phyloP scores from a whole-genome alignment of 2,888 invertebrate species.

The Lasioglossum calceatum region DNA sequence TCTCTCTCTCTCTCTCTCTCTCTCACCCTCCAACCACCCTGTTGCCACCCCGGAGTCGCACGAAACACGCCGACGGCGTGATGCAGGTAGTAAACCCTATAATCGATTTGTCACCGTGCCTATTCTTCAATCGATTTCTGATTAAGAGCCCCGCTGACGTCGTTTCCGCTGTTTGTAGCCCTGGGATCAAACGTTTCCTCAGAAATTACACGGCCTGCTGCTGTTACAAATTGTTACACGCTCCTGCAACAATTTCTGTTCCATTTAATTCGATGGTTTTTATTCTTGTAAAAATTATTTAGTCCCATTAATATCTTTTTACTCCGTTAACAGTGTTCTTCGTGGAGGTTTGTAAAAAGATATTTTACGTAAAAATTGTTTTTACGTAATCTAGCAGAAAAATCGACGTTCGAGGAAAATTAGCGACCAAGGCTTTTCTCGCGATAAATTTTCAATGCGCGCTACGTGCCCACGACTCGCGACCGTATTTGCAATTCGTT shows the following conservation, averaged over 20 bases:
- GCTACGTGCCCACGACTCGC: constrained; percentile 16
- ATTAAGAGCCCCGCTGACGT: constrained; percentile 19
- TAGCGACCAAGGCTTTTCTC: not conserved
- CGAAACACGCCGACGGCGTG: constrained; percentile 57
- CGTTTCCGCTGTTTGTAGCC: not conserved
- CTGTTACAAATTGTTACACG: not conserved
- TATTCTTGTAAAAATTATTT: not conserved
- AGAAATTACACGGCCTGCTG: not conserved
- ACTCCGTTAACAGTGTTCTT: too few relatives aligned
- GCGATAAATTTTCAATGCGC: constrained; percentile 21
- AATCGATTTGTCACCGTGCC: constrained; percentile 63
- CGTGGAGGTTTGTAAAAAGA: too few relatives aligned
- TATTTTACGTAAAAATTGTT: not conserved
- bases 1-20: not conserved
- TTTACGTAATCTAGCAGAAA: not conserved
- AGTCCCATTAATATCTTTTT: too few relatives aligned
- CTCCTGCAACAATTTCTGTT: not conserved
- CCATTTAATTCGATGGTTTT: not conserved
- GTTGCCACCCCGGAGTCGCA: constrained; percentile 1
- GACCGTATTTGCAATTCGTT: constrained; percentile 45
- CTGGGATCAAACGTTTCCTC: not conserved
- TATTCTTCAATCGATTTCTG: constrained; percentile 57
- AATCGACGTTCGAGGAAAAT: not conserved
- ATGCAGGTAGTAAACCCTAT: constrained; percentile 49
- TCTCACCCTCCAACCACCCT: not conserved